phyloP scores from a whole-genome alignment of 2,888 invertebrate genomes.

The Limnephilus lunatus region DNA sequence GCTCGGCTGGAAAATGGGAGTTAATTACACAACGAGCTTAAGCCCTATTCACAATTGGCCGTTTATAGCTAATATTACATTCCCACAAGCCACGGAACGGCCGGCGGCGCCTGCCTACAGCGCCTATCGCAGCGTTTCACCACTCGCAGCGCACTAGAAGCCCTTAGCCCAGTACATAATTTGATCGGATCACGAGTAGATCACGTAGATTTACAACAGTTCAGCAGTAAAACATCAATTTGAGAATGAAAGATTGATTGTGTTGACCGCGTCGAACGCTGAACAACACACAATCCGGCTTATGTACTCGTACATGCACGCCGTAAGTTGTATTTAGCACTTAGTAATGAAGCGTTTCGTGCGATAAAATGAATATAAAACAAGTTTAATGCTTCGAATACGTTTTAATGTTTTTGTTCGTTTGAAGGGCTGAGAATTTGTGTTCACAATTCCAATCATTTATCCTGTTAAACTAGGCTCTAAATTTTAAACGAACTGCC shows the following conservation, averaged over 20 bases:
- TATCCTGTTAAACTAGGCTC: neutral
- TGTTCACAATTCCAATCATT: neutral
- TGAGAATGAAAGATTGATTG: neutral
- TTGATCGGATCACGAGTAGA: neutral
- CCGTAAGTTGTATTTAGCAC: neutral
- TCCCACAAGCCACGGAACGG: neutral
- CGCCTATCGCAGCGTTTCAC: neutral
- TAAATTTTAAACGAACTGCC: neutral
- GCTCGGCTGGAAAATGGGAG: neutral
- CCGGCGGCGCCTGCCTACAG: neutral
- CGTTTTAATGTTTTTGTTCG: neutral
- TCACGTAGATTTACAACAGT: neutral
- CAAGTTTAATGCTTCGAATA: neutral
- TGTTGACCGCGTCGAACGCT: neutral
- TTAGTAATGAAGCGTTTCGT: neutral
- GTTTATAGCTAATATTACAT: neutral
- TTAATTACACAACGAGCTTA: neutral
- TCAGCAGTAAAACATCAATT: neutral
- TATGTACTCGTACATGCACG: neutral
- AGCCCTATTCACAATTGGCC: too few relatives aligned
- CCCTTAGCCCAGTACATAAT: neutral
- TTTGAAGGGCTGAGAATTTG: neutral
- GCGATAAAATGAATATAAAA: neutral
- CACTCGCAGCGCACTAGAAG: neutral
- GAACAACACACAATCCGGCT: neutral